Percentiles rank a stretch among this genome's conserved stretches.
phyloP scores from a whole-genome alignment of 2,113 vertebrate species.

The Himantopus leucocephalus region DNA sequence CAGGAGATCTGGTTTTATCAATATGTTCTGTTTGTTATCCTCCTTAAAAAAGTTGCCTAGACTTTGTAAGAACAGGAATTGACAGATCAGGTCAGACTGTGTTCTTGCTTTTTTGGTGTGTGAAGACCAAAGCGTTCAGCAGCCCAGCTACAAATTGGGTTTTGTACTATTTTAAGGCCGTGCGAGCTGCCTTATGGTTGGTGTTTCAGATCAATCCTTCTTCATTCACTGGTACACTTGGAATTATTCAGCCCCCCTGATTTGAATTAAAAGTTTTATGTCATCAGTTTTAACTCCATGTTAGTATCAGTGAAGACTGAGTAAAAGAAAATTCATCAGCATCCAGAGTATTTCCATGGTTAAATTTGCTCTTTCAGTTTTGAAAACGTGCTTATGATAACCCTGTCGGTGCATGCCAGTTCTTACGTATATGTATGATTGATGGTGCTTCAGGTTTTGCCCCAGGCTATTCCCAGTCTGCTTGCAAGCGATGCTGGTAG shows the following conservation, averaged over 20 bases:
- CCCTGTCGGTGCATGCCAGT: background rate
- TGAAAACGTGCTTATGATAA: background rate
- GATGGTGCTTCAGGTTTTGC: slow-evolving; percentile 27
- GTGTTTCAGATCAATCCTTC: background rate
- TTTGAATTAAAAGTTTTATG: background rate
- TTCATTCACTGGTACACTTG: background rate
- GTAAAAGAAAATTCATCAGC: background rate
- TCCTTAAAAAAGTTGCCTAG: background rate
- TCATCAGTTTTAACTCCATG: background rate
- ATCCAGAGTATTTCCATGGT: background rate
- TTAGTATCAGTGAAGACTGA: background rate
- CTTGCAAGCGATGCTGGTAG: background rate
- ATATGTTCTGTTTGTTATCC: background rate
- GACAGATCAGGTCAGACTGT: background rate
- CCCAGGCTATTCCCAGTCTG: slow-evolving; percentile 4
- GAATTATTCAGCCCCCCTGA: background rate
- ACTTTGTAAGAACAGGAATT: background rate
- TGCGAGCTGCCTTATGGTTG: background rate
- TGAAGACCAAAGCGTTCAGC: background rate
- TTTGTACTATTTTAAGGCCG: background rate
- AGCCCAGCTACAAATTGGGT: fast-evolving
- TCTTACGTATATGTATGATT: background rate
- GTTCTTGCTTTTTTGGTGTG: background rate
- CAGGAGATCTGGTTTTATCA: background rate
- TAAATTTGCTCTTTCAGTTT: background rate